Percentiles rank a stretch among this genome's conserved stretches.
phyloP scores from a whole-genome alignment of 1,140 invertebrate species.

The Tribolium castaneum region DNA sequence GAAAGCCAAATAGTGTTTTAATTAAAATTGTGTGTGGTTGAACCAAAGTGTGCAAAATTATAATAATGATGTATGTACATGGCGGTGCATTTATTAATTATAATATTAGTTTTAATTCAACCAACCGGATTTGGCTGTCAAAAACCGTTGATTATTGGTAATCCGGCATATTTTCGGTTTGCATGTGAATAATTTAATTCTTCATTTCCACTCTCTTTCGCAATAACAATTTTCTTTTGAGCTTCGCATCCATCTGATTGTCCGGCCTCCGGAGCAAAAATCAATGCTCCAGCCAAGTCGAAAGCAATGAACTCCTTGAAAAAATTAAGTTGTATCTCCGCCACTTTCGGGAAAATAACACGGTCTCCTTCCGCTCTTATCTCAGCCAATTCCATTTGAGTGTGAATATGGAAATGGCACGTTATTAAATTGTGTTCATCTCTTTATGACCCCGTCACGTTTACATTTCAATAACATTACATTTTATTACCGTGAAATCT shows the following conservation, averaged over 20 bases:
- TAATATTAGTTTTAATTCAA: neutral
- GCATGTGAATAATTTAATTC: neutral
- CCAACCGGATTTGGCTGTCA: too few relatives aligned
- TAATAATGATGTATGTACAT: neutral
- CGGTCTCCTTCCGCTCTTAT: neutral
- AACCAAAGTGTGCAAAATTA: neutral
- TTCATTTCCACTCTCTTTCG: neutral
- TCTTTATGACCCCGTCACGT: neutral
- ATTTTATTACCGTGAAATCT: neutral
- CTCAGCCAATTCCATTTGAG: neutral
- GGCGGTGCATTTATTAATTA: neutral
- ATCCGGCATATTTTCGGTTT: too few relatives aligned
- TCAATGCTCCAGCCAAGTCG: neutral
- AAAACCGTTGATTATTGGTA: too few relatives aligned
- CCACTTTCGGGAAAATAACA: neutral
- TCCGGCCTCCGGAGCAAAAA: neutral
- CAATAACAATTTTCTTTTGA: neutral
- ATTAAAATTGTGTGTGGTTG: neutral
- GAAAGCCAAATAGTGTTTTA: neutral
- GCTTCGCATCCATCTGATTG: neutral
- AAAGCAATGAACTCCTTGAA: neutral
- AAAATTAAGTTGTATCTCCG: neutral
- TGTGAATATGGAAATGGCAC: neutral
- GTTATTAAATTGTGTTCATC: neutral
- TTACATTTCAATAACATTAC: conserved; percentile 1